Conservation (phyloP, 2,888 invertebrate species). For the Macaria notata region DNA sequence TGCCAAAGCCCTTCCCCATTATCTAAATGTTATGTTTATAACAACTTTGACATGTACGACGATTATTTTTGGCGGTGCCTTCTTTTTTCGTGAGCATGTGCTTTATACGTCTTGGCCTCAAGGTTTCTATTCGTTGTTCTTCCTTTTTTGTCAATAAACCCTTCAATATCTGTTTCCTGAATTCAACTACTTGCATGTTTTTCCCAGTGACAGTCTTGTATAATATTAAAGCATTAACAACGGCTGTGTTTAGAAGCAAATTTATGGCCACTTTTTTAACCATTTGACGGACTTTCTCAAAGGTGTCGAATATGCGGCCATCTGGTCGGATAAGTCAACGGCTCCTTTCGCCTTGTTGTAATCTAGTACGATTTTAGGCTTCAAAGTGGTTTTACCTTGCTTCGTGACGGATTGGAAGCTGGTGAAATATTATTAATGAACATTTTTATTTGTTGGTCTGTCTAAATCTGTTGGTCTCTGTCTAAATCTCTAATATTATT, state of each 20-base stretch:
- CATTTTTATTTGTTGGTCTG: no score
- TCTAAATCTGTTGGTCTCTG: no score
- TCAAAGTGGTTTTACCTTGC: no score
- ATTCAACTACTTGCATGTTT: background rate
- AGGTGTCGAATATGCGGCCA: background rate
- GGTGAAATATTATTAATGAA: no score
- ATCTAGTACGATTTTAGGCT: background rate
- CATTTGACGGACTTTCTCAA: background rate
- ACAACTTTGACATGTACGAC: background rate
- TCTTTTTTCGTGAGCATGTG: background rate
- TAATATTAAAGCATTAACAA: background rate
- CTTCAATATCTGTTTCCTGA: background rate
- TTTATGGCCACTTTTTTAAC: background rate
- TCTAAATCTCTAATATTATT: no score
- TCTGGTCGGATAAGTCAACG: background rate
- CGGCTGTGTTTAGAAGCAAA: background rate
- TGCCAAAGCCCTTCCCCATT: no score
- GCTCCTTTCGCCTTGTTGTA: background rate
- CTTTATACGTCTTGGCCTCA: slow-evolving; percentile 29
- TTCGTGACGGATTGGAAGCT: no score
- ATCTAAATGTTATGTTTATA: background rate
- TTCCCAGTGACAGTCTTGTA: background rate
- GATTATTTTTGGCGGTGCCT: background rate
- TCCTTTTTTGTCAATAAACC: background rate
- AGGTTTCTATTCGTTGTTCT: background rate